Base-by-base conservation (phyloP, 1,140 invertebrate species). In the Hyphantria cunea region DNA sequence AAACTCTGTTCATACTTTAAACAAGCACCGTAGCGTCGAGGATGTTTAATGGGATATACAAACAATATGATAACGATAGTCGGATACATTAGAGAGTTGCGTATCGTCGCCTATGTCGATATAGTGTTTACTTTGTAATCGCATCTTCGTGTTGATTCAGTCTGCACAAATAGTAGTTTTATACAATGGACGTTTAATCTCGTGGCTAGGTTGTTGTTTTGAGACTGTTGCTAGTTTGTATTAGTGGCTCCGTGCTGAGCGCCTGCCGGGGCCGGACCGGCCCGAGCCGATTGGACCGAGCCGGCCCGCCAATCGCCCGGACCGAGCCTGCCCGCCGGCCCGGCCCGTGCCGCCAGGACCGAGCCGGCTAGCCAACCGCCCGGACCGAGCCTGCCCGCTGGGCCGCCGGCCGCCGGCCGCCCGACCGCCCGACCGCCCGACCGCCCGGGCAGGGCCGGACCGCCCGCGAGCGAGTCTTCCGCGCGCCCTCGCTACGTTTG, bases 131-230 rank as follows among this genome's bases (percentile, higher is more conserved):
- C 55, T 58, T 58, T 48, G 55, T 58, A 58, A 48, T 58, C 55
- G 55, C 55, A 58, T 58, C 44, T 59, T 58, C 45, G 66, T 64
- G 72, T 73, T 69, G 69, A 67, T 64, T 74, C 73, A 71, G 67
- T 75, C 72, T 72, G 80, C 83, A 83, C 82, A 83, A 83, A 85
- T 76, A 72, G 76, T 74, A 68, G 74, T 76, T 75, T 61, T 66
- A 47, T 61, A 61, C 51, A 66, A 66, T 53, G 64, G 56, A 66
- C 51, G 58, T 66, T 60, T 61, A 54, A 66, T 66, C 64, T 66
- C 64, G 64, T 55, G 64, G 56, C 54, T 65, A 64, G 55, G 63
- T 65, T 59, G 64, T 66, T 67, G 51, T 66, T 44, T 60, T 50
- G 64, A 62, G 58, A 56, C 52, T 62, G 64, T 55, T 50, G 51